These are phyloP conservation scores for Pararge aegeria DNA, from an alignment of 1,140 invertebrate genomes.

Conservation along the genomic window DNA sequence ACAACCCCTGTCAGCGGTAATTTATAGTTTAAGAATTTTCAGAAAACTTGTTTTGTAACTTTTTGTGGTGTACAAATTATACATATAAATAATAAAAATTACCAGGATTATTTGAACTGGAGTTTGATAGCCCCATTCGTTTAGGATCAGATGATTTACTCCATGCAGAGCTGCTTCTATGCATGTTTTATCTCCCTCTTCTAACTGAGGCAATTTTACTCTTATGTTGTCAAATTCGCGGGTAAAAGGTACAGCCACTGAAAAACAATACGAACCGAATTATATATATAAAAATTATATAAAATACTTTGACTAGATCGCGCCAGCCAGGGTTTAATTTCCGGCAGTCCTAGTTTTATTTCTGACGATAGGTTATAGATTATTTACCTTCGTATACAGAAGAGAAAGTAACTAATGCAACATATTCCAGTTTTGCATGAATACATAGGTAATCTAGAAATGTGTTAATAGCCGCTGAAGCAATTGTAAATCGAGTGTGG, in stretches of 20 bases:
- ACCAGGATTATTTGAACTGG: slow-evolving; percentile 86
- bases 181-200: slow-evolving; percentile 92
- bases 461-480: slow-evolving; percentile 90
- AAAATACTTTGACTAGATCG: too few relatives aligned
- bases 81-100: slow-evolving; percentile 12
- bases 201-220: slow-evolving; percentile 85
- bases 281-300: background rate
- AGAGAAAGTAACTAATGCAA: slow-evolving; percentile 92
- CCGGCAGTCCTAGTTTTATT: too few relatives aligned
- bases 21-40: too few relatives aligned
- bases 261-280: background rate
- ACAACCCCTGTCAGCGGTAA: too few relatives aligned
- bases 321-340: background rate
- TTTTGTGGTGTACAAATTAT: too few relatives aligned
- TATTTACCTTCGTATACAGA: slow-evolving; percentile 84
- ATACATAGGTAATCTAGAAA: slow-evolving; percentile 91
- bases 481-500: slow-evolving; percentile 80
- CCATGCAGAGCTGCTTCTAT: slow-evolving; percentile 88
- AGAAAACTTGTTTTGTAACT: too few relatives aligned
- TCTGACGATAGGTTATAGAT: background rate
- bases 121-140: slow-evolving; percentile 88
- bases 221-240: slow-evolving; percentile 91
- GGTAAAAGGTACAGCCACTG: slow-evolving; percentile 89
- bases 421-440: slow-evolving; percentile 94
- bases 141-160: slow-evolving; percentile 86